Evolutionary conservation across 1,140 invertebrate genomes (phyloP), one percentile per base, ranked within the genome.

Genomic region (Battus philenor): DNA sequence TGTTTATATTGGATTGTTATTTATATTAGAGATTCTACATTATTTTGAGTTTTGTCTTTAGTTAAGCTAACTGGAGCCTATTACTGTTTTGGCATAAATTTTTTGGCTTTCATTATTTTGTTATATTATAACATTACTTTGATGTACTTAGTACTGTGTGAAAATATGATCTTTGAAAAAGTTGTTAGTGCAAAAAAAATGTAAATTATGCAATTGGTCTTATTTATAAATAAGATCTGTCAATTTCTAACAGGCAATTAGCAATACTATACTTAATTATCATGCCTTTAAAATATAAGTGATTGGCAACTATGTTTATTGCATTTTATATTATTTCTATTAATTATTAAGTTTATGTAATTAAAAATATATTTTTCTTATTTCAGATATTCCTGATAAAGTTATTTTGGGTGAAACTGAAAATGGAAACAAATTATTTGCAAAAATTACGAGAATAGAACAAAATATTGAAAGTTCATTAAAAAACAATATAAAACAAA

Each of bases 311-410:
- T 4, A 22, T 22, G 3, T 22, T 4, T 8, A 22, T 22, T 22
- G 20, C 24, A 7, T n/a, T 26, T n/a, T n/a, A 26, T 2, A 26
- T n/a, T 7, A n/a, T 26, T 26, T 7, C 7, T 7, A 26, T 26
- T 5, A 30, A 10, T 30, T 10, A 30, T 11, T 4, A 27, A 10
- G 2, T 11, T 30, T 30, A 30, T 10, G 11, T 11, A 10, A 27
- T 4, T 27, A 17, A 4, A 17, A 17, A 16, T 1, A 9, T 20
- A 9, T 12, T 3, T 18, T 8, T 27, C 26, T 29, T n/a, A 6
- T 61, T 54, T 20, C 24, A 62, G 59, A 58, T 30, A 47, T 67
- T 44, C 63, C 59, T 33, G 33, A 59, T 8, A 59, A 55, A 55
- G 57, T 67, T 34, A 6, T 56, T 16, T 46, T 67, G 22, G 63